Conservation (phyloP, 1,140 invertebrate genomes). For the Aphaenogaster floridana region DNA sequence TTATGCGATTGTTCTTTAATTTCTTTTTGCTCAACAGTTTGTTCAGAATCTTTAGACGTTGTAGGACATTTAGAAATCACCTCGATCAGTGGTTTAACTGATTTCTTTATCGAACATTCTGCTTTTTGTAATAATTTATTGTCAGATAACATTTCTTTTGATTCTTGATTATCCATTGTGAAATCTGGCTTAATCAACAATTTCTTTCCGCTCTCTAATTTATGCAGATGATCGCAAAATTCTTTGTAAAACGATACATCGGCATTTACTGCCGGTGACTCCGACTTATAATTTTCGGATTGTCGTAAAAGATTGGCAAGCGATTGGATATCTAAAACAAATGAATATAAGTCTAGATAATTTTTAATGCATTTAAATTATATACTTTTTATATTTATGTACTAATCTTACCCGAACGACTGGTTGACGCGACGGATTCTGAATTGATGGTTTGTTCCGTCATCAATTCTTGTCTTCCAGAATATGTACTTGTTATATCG, state of each 20-base stretch:
- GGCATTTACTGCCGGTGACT: neutral
- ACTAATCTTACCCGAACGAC: conserved; percentile 3
- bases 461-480: conserved; percentile 11
- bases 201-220: conserved; percentile 20
- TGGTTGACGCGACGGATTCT: neutral
- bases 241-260: conserved; percentile 38
- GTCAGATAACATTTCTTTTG: neutral
- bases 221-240: conserved; percentile 64
- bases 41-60: neutral
- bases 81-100: conserved; percentile 58
- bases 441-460: neutral
- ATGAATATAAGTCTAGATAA: neutral
- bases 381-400: neutral
- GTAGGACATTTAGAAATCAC: conserved; percentile 26
- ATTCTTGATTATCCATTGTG: neutral
- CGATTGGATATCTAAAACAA: conserved; percentile 57
- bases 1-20: neutral
- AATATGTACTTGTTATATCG: neutral
- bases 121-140: conserved; percentile 21
- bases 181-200: conserved; percentile 66
- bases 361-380: neutral
- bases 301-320: conserved; percentile 28
- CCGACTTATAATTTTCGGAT: neutral
- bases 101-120: conserved; percentile 41
- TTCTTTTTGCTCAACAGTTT: neutral